Conservation (phyloP, 2,113 vertebrate species). For the Montifringilla adamsi region DNA sequence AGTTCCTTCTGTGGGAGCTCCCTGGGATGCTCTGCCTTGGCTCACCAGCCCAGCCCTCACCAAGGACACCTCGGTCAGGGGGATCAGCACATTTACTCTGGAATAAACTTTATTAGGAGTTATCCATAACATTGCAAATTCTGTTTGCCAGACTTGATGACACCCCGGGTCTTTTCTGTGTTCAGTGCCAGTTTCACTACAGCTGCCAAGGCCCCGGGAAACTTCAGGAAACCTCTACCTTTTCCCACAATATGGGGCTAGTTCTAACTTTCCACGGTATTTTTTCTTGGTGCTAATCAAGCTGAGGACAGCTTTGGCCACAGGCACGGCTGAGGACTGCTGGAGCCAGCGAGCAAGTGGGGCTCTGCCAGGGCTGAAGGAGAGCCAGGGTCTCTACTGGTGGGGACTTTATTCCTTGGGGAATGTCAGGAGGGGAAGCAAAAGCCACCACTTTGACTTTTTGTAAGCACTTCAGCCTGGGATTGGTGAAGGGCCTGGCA, state of each 20-base stretch:
- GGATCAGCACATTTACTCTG: background rate
- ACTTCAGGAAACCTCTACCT: background rate
- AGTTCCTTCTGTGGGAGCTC: rapidly evolving
- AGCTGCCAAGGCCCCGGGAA: background rate
- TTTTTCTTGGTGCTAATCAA: background rate
- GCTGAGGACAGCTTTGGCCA: background rate
- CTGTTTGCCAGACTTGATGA: rapidly evolving
- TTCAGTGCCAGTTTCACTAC: background rate
- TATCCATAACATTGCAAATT: background rate
- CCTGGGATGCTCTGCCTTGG: background rate
- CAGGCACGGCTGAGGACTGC: rapidly evolving
- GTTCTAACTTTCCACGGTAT: background rate
- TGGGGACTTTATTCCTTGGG: background rate
- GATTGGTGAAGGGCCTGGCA: background rate
- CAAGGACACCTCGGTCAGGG: background rate
- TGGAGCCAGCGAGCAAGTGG: rapidly evolving
- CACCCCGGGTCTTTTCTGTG: rapidly evolving
- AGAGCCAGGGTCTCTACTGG: background rate
- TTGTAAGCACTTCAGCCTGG: background rate
- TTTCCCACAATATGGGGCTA: background rate
- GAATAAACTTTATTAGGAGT: background rate
- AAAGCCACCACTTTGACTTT: background rate
- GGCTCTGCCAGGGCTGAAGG: background rate
- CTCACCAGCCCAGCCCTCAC: background rate
- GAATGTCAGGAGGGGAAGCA: background rate